Conservation (phyloP, 2,888 invertebrate genomes). For the Diploptera punctata region DNA sequence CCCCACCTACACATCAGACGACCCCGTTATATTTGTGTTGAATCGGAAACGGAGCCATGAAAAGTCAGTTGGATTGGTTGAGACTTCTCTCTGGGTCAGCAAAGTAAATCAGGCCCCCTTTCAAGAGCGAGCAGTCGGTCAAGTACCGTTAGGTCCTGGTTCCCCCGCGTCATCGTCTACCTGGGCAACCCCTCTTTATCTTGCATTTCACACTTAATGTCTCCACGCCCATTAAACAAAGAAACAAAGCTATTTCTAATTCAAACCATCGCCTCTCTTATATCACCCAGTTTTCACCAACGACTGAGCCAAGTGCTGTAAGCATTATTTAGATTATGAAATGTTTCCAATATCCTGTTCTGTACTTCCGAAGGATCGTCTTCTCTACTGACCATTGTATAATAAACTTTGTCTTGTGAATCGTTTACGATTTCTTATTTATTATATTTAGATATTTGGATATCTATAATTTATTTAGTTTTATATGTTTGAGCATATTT, state of each 20-base stretch:
- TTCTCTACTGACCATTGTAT: no score
- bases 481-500: no score
- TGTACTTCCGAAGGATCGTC: no score
- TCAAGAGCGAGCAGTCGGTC: not conserved
- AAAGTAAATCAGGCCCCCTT: constrained; percentile 37
- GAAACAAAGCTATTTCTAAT: not conserved
- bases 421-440: no score
- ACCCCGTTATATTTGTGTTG: constrained; percentile 18
- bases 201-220: not conserved
- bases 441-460: no score
- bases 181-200: not conserved
- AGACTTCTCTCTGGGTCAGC: constrained; percentile 34
- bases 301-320: no score
- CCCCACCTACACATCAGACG: constrained; percentile 13
- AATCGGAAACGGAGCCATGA: constrained; percentile 3
- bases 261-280: not conserved
- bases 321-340: no score
- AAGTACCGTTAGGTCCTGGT: constrained; percentile 17
- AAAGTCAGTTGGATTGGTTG: not conserved
- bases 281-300: no score
- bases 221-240: not conserved
- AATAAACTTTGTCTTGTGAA: no score
- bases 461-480: no score
- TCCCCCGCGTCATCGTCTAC: constrained; percentile 4
- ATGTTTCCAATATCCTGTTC: no score